These are phyloP conservation scores for Drosophila jambulina DNA, from an alignment of 1,140 invertebrate species.

Conservation along the genomic window DNA sequence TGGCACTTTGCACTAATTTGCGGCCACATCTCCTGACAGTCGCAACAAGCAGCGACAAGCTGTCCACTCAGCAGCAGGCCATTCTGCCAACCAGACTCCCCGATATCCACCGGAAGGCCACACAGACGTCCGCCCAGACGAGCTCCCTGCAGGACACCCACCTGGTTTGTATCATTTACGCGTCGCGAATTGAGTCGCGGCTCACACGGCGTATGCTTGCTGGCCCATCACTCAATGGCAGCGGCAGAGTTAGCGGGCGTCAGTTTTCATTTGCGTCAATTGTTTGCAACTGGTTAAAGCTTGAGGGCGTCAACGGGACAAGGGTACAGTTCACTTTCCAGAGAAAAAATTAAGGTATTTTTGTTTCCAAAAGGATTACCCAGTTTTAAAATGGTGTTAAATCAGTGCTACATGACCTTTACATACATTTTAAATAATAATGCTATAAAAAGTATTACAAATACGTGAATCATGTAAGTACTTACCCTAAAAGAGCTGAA, in stretches of 20 bases:
- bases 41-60: slow-evolving; percentile 61
- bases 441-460: background rate
- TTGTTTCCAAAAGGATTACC: background rate
- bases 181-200: slow-evolving; percentile 50
- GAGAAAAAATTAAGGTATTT: background rate
- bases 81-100: background rate
- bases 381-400: background rate
- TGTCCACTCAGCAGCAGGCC: slow-evolving; percentile 43
- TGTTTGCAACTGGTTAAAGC: slow-evolving; percentile 59
- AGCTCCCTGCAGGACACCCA: slow-evolving; percentile 8
- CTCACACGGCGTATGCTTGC: slow-evolving; percentile 54
- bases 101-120: background rate
- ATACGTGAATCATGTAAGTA: background rate
- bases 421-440: background rate
- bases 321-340: background rate
- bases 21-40: slow-evolving; percentile 58
- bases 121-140: background rate
- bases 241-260: slow-evolving; percentile 48
- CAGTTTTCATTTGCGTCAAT: slow-evolving; percentile 78
- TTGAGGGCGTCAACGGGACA: background rate
- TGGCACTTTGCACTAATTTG: slow-evolving; percentile 81
- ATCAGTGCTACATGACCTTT: background rate
- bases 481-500: no score
- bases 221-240: slow-evolving; percentile 64
- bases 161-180: slow-evolving; percentile 57